Evolutionary conservation across 64 coral and sea anemone genomes (phyloP), one percentile per base, ranked within the genome.

Genomic region (Platygyra sinensis): DNA sequence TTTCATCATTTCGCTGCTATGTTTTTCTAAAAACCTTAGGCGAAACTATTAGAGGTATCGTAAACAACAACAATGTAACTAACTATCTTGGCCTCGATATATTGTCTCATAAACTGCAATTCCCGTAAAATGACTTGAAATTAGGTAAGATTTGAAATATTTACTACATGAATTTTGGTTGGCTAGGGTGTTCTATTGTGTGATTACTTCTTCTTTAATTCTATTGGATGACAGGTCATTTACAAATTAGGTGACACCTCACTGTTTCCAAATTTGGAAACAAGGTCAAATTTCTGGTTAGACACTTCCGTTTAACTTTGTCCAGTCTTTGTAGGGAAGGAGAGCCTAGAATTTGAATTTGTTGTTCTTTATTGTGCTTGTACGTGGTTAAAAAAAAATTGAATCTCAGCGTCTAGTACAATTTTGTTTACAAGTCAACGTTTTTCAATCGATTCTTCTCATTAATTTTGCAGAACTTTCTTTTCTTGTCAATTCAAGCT

Each of bases 91-190:
- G 81, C 81, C 63, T 36, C 62, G 63, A 71, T 24, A 61, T 85
- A 85, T 85, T 85, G 81, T 85, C 81, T 85, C 81, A 85, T 85
- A 85, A 71, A 38, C 63, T 85, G 63, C 59, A 59, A 81, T 81
- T 61, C 79, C 63, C 81, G 38, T 67, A 85, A 83, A 85, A 31
- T 85, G 81, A 85, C 81, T 85, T 51, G 63, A 85, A 49, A 85
- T 85, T 85, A 85, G 60, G 62, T 85, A 85, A 85, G 33, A 85
- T 85, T 85, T 85, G 28, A 85, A 85, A 85, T 85, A 85, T 85
- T 85, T 71, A 85, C 81, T 27, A 71, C 46, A 24, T 85, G 61
- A 85, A 85, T 39, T 72, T 64, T 72, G 81, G 81, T 85, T 71
- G 81, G 81, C 81, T 71, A 71, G 63, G 81, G 81, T 85, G 81